Evolutionary conservation across 2,113 vertebrate species (phyloP).

Genomic region (Nesoenas mayeri): DNA sequence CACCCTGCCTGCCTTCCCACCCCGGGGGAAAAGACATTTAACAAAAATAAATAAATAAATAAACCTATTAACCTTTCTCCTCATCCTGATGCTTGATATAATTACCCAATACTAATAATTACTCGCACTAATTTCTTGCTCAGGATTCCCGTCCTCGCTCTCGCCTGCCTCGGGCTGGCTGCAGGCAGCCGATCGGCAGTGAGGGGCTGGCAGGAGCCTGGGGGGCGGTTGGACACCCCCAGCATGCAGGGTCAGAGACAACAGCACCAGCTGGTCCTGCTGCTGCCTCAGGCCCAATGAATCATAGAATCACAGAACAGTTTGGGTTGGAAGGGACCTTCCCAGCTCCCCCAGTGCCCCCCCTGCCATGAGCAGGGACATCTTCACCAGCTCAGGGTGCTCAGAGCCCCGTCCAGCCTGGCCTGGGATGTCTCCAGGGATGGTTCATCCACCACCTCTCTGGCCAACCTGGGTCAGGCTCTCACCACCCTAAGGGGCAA

Average conservation of each 20-base stretch:
- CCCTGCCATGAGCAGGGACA: too few relatives aligned
- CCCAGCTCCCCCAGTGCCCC: too few relatives aligned
- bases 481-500: too few relatives aligned
- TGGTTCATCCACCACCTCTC: too few relatives aligned
- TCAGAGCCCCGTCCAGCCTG: too few relatives aligned
- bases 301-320: too few relatives aligned
- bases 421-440: too few relatives aligned
- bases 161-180: background rate
- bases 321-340: too few relatives aligned
- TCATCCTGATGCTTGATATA: slow-evolving; percentile 68
- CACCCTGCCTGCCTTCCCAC: slow-evolving; percentile 15
- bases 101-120: slow-evolving; percentile 75
- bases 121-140: slow-evolving; percentile 65
- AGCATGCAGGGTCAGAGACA: background rate
- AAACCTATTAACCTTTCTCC: slow-evolving; percentile 69
- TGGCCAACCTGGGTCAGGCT: too few relatives aligned
- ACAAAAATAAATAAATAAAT: slow-evolving; percentile 60
- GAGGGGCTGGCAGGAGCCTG: background rate
- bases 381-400: too few relatives aligned
- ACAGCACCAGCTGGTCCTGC: background rate
- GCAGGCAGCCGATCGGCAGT: accelerated
- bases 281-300: background rate
- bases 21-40: slow-evolving; percentile 61
- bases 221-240: background rate
- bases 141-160: slow-evolving; percentile 51